Evolutionary conservation across 2,888 invertebrate species (phyloP), one percentile per base, ranked within the genome.

Genomic region (Thalpophila matura): DNA sequence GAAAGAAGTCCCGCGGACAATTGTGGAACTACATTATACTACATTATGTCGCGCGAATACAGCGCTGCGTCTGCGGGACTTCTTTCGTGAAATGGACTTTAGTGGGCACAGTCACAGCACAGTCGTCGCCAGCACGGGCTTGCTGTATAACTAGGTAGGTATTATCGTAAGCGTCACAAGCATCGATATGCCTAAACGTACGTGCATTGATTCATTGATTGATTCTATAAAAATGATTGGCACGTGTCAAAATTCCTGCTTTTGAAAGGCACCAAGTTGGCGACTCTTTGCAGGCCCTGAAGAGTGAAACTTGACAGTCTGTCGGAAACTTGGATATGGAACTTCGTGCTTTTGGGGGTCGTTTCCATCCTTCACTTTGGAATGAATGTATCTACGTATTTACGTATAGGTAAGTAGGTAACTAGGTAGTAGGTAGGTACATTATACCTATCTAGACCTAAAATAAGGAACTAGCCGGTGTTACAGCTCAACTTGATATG

Each of bases 151-250:
- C 42, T 56, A 46, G 33, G 14, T 64, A 56, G 18, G 24, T 27
- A 46, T n/a, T 33, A 43, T 29, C 18, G 54, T 60, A 40, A 49
- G 51, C 50, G 51, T 66, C 57, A 51, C 59, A 64, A 43, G 18
- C 42, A 61, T 60, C 35, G 38, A 57, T 66, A 63, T 70, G 59
- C 49, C 56, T 51, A 56, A 59, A 58, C 38, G 26, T 33, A 69
- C 76, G 66, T 70, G 76, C 18, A 61, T 61, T n/a, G 76, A 62
- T 73, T 78, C 76, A 63, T 70, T 72, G 16, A 61, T 61, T n/a
- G 76, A 62, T 73, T 78, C 46, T 43, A 61, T 46, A 73, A 43
- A 59, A 50, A n/a, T 51, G 38, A 61, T 59, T 59, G 66, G 26
- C 75, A 64, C 63, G 73, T 56, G 70, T 53, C 29, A 60, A 26